Evolutionary conservation across 2,113 vertebrate genomes (phyloP), one percentile per base, ranked within the genome.

Genomic region (Brachirus orientalis): DNA sequence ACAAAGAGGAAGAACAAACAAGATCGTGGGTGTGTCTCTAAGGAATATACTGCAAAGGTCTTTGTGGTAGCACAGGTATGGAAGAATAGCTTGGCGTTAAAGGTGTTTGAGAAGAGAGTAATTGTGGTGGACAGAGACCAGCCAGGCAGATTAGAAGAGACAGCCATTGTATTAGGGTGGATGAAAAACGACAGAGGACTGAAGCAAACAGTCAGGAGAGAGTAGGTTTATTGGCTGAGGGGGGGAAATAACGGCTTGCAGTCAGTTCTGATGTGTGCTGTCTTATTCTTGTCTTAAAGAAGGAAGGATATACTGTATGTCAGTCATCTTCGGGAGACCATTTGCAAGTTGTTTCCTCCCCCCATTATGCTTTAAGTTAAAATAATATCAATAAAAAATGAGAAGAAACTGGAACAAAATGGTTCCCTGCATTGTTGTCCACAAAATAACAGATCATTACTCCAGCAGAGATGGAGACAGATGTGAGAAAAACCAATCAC

Each of bases 391-490:
- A 46, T 22, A 52, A 45, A n/a, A 71, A 57, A 60, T 45, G 13
- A 43, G 1, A 60, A 10, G 16, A 51, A 69, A 52, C 37, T 22
- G 33, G 14, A 47, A 41, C 57, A 43, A 63, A 78, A 58, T 43
- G 3, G 22, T 14, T 52, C 63, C 36, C 13, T 51, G 36, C 19
- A 18, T 59, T 67, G 22, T 17, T 16, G 12, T 46, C 5, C 50
- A 65, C 47, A 38, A 61, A 22, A 64, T 58, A 79, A 47, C 44
- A 51, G 20, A 73, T 76, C 45, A 66, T 72, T 77, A 79, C 54
- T 73, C 19, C 35, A 14, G 45, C 1, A 13, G 35, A 20, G 46
- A 54, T 44, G n/a, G 48, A 69, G 50, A 69, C 40, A 38, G 10
- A 71, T 19, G 14, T 17, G 51, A 38, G 19, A 36, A 60, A 68